Percentiles rank a stretch among this genome's conserved stretches.
Evolutionary conservation across 1,140 invertebrate genomes (phyloP).

Genomic region (Pseudoatta argentina): DNA sequence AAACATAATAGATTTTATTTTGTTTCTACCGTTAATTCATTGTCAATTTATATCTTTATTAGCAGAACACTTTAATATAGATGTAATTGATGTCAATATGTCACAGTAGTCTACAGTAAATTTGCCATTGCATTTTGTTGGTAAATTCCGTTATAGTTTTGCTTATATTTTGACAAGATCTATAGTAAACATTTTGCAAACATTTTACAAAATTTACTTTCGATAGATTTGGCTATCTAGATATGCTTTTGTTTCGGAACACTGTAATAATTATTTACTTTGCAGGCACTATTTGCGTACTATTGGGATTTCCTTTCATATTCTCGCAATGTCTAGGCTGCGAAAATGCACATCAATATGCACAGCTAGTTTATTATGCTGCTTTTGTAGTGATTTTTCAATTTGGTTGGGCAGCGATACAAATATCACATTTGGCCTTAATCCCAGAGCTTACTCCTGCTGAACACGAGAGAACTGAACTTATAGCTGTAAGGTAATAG

Average conservation of each 20-base stretch:
- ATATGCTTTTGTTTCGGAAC: neutral
- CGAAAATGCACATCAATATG: slow-evolving; percentile 88
- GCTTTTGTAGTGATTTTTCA: slow-evolving; percentile 97
- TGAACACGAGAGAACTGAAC: slow-evolving; percentile 93
- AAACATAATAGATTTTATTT: neutral
- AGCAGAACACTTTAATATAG: neutral
- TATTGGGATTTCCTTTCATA: slow-evolving; percentile 95
- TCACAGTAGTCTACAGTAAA: neutral
- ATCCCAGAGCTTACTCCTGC: slow-evolving; percentile 91
- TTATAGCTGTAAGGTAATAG: slow-evolving; percentile 94
- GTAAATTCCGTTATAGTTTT: neutral
- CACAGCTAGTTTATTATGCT: slow-evolving; percentile 95
- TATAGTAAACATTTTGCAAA: neutral
- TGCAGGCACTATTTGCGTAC: slow-evolving; percentile 92
- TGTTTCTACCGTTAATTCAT: neutral
- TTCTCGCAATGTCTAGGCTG: slow-evolving; percentile 94
- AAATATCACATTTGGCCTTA: slow-evolving; percentile 97
- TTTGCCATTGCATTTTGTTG: neutral
- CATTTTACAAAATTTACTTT: neutral
- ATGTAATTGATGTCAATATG: neutral
- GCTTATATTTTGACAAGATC: neutral
- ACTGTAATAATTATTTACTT: slow-evolving; percentile 22
- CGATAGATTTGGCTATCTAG: neutral
- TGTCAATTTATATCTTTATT: neutral
- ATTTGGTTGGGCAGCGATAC: slow-evolving; percentile 98